These are phyloP conservation scores for Venturia canescens DNA, from an alignment of 1,140 invertebrate genomes.

Conservation along the genomic window DNA sequence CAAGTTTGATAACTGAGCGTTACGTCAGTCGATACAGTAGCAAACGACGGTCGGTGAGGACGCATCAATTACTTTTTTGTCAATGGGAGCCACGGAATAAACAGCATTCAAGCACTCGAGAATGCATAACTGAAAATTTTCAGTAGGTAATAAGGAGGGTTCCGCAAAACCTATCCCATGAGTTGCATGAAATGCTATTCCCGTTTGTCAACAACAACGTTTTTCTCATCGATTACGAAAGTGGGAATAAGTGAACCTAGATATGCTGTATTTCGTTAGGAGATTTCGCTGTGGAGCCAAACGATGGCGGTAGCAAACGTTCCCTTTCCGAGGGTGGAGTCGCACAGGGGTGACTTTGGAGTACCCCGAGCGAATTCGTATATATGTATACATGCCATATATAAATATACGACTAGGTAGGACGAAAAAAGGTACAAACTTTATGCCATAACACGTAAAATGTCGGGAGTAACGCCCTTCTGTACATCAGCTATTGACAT, in stretches of 20 bases:
- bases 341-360: background rate
- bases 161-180: background rate
- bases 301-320: slow-evolving; percentile 11
- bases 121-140: background rate
- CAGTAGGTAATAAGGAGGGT: background rate
- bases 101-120: background rate
- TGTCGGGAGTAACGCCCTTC: background rate
- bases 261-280: background rate
- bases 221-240: background rate
- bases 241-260: background rate
- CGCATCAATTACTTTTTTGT: background rate
- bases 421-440: background rate
- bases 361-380: background rate
- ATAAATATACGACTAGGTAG: background rate
- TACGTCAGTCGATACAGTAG: slow-evolving; percentile 12
- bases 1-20: background rate
- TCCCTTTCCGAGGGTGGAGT: slow-evolving; percentile 15
- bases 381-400: background rate
- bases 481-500: background rate
- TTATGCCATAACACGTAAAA: background rate
- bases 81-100: background rate
- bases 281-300: background rate
- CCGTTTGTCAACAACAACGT: background rate
- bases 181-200: background rate
- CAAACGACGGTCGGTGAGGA: background rate